Conservation (phyloP, 2,888 invertebrate genomes). For the Colostygia pectinataria region DNA sequence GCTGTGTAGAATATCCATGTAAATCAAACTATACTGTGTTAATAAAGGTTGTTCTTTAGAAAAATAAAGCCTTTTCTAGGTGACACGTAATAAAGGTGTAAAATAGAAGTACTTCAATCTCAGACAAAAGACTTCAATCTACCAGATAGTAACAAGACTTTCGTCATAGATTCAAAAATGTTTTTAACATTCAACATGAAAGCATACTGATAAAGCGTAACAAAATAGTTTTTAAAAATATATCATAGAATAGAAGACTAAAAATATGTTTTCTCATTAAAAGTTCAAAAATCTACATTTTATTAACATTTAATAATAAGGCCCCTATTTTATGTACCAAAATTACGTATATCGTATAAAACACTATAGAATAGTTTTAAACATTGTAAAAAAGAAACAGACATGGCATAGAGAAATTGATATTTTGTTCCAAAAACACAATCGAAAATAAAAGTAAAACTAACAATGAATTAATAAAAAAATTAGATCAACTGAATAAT, state of each 20-base stretch:
- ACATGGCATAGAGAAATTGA: slow-evolving; percentile 15
- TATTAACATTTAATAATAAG: slow-evolving; percentile 55
- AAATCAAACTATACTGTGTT: neutral
- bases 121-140: no score
- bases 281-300: slow-evolving; percentile 51
- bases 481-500: neutral
- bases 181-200: slow-evolving; percentile 55
- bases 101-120: no score
- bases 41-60: neutral
- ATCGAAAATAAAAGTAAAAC: slow-evolving; percentile 11
- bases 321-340: slow-evolving; percentile 74
- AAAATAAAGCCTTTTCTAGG: neutral
- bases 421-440: slow-evolving; percentile 17
- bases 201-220: slow-evolving; percentile 69
- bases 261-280: slow-evolving; percentile 59
- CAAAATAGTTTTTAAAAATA: slow-evolving; percentile 77
- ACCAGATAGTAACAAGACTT: slow-evolving; percentile 3
- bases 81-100: neutral
- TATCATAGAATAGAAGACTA: slow-evolving; percentile 66
- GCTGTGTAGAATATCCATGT: slow-evolving; percentile 17
- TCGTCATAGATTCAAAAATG: slow-evolving; percentile 27
- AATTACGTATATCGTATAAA: slow-evolving; percentile 72
- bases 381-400: slow-evolving; percentile 21
- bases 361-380: slow-evolving; percentile 51
- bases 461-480: slow-evolving; percentile 9